phyloP scores from a whole-genome alignment of 2,797 vertebrate species.

The Carduelis carduelis region DNA sequence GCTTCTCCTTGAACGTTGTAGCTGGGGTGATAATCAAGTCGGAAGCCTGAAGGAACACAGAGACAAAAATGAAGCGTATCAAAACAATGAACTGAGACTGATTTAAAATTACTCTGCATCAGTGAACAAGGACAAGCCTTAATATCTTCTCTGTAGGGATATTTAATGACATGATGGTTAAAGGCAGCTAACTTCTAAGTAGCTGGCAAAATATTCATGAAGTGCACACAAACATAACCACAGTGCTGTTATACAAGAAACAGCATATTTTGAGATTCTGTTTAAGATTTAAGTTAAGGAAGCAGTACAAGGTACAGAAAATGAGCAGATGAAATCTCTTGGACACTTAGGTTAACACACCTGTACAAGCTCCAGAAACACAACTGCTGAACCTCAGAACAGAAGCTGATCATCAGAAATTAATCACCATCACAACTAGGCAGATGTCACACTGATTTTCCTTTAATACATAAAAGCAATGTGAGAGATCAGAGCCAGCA shows the following conservation, averaged over 20 bases:
- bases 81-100: neutral
- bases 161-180: neutral
- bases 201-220: neutral
- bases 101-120: neutral
- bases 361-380: neutral
- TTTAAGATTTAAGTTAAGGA: neutral
- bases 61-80: neutral
- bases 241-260: neutral
- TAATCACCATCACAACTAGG: neutral
- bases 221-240: neutral
- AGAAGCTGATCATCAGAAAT: neutral
- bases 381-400: neutral
- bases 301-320: neutral
- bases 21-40: slow-evolving; percentile 82
- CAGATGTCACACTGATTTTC: neutral
- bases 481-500: neutral
- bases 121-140: neutral
- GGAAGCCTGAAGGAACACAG: slow-evolving; percentile 72
- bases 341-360: neutral
- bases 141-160: neutral
- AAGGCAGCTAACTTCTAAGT: neutral
- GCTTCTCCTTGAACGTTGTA: slow-evolving; percentile 74
- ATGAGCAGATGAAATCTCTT: neutral
- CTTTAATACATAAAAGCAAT: neutral
- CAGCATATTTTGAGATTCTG: neutral